Evolutionary conservation across 2,113 vertebrate species (phyloP), one percentile per base, ranked within the genome.

Genomic region (Cryptotis parvus): DNA sequence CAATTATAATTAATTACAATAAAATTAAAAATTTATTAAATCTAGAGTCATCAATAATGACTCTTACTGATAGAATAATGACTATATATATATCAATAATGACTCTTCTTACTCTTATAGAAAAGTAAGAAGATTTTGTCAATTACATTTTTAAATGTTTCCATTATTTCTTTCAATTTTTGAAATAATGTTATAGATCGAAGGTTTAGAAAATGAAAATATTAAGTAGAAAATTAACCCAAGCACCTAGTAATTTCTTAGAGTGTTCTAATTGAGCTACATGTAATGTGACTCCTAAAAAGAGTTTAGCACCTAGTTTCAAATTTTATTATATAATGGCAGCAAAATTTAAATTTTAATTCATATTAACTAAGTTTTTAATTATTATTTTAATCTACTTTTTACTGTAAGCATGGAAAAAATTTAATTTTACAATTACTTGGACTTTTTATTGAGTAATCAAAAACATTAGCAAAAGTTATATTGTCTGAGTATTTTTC

Each of bases 381-480:
- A 41, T 84, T 45, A 91, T 82, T 91, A 81, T 81, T 82, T 61
- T 35, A 75, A 80, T 75, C 26, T 93, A 37, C 52, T 91, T 87
- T 95, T 93, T 85, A 91, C 33, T 75, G 27, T 91, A 94, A 58
- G 89, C 16, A 78, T 4, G 31, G 84, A 58, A 74, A 58, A 94
- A 95, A 93, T 91, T 93, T 93, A 91, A 91, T 89, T 94, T 94
- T 89, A 68, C 49, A 92, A 79, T 90, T 91, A 93, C 43, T 82
- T 92, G 70, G 43, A n/a, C 68, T 90, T 94, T 91, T 87, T 96
- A 91, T 89, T 35, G 55, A 94, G 37, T 6, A 78, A 79, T 94
- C 87, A 92, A 90, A 91, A 91, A 85, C 58, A 85, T 8, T 74
- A 52, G n/a, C 78, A 87, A 85, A n/a, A 93, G 35, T 90, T 39